Base-by-base conservation (phyloP, 2,113 vertebrate species). In the Ceyx cyanopectus region DNA sequence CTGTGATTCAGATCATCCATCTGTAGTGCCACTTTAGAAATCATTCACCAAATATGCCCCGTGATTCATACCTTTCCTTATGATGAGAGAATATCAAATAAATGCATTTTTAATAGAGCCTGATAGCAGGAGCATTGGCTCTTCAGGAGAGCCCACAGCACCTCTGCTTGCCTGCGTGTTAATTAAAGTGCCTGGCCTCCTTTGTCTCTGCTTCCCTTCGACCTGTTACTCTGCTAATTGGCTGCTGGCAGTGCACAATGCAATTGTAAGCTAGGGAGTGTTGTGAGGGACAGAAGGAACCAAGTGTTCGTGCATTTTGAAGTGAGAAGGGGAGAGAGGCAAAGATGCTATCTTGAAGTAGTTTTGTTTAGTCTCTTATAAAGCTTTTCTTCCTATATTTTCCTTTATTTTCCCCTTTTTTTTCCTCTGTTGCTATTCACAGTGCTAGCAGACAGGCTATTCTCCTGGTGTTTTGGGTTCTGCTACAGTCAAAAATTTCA, bases 51-150 rank as follows among this genome's bases (percentile, higher is more conserved):
- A 96, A 94, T 81, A 67, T 43, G 60, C 56, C 45, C 46, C 1
- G 2, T 93, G 79, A 88, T 94, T 91, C 67, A 94, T 96, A 85
- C 29, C 46, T 90, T 91, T 77, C 76, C 67, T 94, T 85, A 62
- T 90, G 93, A 92, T 54, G 81, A 88, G 32, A 85, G 57, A 90
- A 92, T 90, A 82, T 67, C 48, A 93, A 96, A 92, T 86, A 92
- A 91, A 95, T 96, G 70, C 37, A 90, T 91, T 97, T 96, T 97
- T 95, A 96, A 96, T 89, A 82, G 60, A 26, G 41, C 66, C 79
- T 94, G 73, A 94, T 92, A 88, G 76, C 74, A 70, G 62, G 30
- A 92, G 45, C 32, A 34, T 66, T 93, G 50, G 70, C 72, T 85
- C 32, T 85, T 67, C 22, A 21, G 67, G 62, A 77, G 85, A 82